These are phyloP conservation scores for Gorsachius goisagi DNA, from an alignment of 2,113 vertebrate genomes.

Conservation along the genomic window DNA sequence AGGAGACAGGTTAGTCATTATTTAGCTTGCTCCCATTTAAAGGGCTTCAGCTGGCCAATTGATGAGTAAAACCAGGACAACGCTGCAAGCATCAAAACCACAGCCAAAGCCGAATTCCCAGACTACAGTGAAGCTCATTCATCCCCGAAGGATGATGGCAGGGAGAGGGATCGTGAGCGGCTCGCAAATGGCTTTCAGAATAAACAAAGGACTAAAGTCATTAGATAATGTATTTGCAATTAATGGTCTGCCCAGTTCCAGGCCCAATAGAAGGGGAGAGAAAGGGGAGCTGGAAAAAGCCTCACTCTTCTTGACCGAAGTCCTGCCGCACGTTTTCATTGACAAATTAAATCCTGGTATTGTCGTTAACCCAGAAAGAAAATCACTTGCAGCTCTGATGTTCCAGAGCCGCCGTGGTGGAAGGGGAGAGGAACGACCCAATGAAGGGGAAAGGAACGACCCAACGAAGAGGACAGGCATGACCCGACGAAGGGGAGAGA, in stretches of 20 bases:
- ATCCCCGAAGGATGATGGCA: background rate
- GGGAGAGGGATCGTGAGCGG: background rate
- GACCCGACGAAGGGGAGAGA: too few species aligned
- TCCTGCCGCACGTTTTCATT: fast-evolving
- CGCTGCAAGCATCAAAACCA: background rate
- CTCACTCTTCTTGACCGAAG: background rate
- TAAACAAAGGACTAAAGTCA: background rate
- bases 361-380: background rate
- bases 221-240: background rate
- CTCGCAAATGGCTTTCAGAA: background rate
- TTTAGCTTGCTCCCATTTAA: background rate
- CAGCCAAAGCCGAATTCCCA: background rate
- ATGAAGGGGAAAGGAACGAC: background rate
- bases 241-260: background rate
- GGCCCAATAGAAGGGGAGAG: background rate
- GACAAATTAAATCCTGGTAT: background rate
- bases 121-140: background rate
- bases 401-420: fast-evolving
- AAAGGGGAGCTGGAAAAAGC: background rate
- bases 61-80: background rate
- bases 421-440: background rate
- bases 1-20: background rate
- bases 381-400: background rate
- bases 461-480: background rate
- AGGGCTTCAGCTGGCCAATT: background rate